Percentiles rank a stretch among this genome's conserved stretches.
Evolutionary conservation across 2,797 vertebrate genomes (phyloP).

Genomic region (Arctocebus calabarensis): DNA sequence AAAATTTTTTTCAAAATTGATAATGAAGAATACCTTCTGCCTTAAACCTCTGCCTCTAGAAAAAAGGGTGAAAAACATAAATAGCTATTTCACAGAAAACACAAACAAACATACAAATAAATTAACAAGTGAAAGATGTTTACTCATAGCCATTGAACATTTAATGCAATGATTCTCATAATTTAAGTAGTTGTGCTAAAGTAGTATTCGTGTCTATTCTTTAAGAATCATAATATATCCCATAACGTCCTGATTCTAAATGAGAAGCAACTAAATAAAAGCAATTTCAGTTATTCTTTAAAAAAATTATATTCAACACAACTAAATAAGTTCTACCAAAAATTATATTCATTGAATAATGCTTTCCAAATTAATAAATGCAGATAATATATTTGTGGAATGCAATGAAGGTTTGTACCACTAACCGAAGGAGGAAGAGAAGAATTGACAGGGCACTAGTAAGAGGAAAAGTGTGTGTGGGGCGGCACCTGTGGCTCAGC

Average conservation of each 20-base stretch:
- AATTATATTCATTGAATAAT: neutral
- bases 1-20: neutral
- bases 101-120: neutral
- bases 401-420: neutral
- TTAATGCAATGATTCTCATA: neutral
- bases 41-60: neutral
- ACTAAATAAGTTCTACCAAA: neutral
- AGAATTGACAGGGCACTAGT: neutral
- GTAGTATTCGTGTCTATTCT: neutral
- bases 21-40: neutral
- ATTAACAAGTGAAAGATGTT: neutral
- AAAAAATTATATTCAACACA: neutral
- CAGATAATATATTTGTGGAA: neutral
- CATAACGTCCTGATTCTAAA: neutral
- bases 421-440: neutral
- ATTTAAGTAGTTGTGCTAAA: neutral
- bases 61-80: neutral
- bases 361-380: neutral
- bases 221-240: neutral
- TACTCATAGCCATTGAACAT: neutral
- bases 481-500: no score
- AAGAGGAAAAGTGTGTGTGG: neutral
- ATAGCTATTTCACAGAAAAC: neutral
- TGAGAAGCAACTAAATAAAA: neutral
- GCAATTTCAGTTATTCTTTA: neutral